phyloP scores from a whole-genome alignment of 2,888 invertebrate species.

The Acholoe squamosa region DNA sequence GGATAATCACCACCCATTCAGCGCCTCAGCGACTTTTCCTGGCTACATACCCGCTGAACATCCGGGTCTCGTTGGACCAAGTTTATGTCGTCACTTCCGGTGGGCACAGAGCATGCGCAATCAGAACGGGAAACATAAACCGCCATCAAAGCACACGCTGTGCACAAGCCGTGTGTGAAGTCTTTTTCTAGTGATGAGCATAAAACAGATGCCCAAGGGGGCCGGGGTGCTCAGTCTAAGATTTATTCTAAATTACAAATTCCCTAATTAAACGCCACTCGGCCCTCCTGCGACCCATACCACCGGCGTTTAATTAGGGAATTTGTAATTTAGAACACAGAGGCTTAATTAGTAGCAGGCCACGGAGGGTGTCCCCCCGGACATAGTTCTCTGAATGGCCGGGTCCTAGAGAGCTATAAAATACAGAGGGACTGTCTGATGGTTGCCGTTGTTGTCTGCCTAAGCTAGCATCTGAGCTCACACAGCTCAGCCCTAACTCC shows the following conservation, averaged over 20 bases:
- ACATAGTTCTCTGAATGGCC: neutral
- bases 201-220: conserved; percentile 44
- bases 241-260: conserved; percentile 51
- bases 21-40: neutral
- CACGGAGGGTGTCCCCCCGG: neutral
- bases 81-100: conserved; percentile 50
- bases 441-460: conserved; percentile 1
- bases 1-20: neutral
- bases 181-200: conserved; percentile 52
- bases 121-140: conserved; percentile 42
- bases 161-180: conserved; percentile 12
- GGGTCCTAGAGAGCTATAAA: conserved; percentile 27
- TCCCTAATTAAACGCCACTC: conserved; percentile 38
- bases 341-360: conserved; percentile 8
- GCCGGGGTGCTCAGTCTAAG: neutral
- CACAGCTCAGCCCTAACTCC: neutral
- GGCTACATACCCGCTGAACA: neutral
- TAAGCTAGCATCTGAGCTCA: neutral
- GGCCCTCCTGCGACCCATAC: conserved; percentile 49
- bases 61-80: conserved; percentile 40
- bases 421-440: neutral
- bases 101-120: conserved; percentile 48
- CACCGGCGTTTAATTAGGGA: conserved; percentile 32
- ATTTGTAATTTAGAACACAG: conserved; percentile 53
- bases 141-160: conserved; percentile 37